Evolutionary conservation across 2,113 vertebrate genomes (phyloP), one percentile per base, ranked within the genome.

Genomic region (Furnarius figulus): DNA sequence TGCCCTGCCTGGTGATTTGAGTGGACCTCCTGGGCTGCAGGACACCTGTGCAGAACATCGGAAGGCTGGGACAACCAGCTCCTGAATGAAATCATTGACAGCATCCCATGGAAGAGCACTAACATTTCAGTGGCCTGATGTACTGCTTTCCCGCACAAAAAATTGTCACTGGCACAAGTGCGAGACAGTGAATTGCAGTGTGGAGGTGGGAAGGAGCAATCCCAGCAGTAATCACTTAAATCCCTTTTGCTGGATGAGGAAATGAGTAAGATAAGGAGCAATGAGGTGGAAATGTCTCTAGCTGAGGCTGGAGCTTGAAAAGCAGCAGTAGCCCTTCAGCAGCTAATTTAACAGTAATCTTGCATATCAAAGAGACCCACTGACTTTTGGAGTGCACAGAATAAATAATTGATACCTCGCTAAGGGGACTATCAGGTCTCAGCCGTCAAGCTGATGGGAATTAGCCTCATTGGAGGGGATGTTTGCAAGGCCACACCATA

Each of bases 391-490:
- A 96, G 81, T 15, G 33, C 66, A 35, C n/a, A 25, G 71, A 85
- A 93, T 85, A 94, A 94, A 94, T 87, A 95, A 95, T 30, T 70
- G 78, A 85, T 82, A 86, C 71, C 74, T 85, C 11, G 3, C 20
- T 59, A 85, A 90, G 91, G 74, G 39, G 71, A 87, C 89, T 80
- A 71, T 44, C 44, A 18, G 7, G 52, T 77, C 92, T 92, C 68
- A 59, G 72, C 72, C 12, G 2, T 86, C 86, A 77, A 83, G 17
- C 37, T 93, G 93, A 84, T 56, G 84, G 66, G 91, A 94, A 94
- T 96, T 94, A 95, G 44, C 39, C 40, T 95, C 70, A 82, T 82
- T 85, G 94, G 70, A 95, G 44, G 68, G 16, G 87, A 82, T 52
- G 46, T 87, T 68, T 95, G 62, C 52, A 66, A 88, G 46, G 75